These are phyloP conservation scores for Agonum fuliginosum DNA, from an alignment of 2,888 invertebrate genomes.

Conservation along the genomic window DNA sequence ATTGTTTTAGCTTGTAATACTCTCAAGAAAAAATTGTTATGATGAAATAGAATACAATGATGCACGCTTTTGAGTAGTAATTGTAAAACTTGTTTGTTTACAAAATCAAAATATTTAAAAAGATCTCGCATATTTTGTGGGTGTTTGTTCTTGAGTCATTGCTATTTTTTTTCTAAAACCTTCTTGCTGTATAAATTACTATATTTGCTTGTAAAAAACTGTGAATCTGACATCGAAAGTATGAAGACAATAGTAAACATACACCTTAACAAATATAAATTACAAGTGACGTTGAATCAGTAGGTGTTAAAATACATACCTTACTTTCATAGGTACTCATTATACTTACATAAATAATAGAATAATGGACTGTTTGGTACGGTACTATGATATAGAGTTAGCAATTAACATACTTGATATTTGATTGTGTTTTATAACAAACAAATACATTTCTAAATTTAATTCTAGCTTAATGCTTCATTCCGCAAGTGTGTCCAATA, in stretches of 20 bases:
- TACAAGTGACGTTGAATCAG: conserved; percentile 18
- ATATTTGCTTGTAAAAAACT: conserved; percentile 4
- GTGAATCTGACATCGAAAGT: conserved; percentile 30
- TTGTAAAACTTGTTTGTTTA: too few relatives aligned
- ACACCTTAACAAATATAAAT: conserved; percentile 29
- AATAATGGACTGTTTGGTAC: conserved; percentile 23
- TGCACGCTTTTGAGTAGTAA: too few relatives aligned
- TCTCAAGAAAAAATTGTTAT: not conserved
- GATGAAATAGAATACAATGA: too few relatives aligned
- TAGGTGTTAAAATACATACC: conserved; percentile 38
- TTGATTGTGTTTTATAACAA: not conserved
- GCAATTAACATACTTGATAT: conserved; percentile 2
- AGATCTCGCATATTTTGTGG: conserved; percentile 7
- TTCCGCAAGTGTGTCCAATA: too few relatives aligned
- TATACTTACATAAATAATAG: conserved; percentile 28
- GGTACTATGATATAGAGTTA: conserved; percentile 21
- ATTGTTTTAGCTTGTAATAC: conserved; percentile 20
- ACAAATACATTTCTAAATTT: too few relatives aligned
- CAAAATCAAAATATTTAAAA: too few relatives aligned
- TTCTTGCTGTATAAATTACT: conserved; percentile 5
- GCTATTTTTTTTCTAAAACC: not conserved
- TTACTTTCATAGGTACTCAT: conserved; percentile 25
- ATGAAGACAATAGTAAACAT: conserved; percentile 29
- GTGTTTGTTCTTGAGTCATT: not conserved
- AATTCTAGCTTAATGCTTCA: too few relatives aligned